Base-by-base conservation (phyloP, 1,140 invertebrate species). In the Bombus difficillimus region DNA sequence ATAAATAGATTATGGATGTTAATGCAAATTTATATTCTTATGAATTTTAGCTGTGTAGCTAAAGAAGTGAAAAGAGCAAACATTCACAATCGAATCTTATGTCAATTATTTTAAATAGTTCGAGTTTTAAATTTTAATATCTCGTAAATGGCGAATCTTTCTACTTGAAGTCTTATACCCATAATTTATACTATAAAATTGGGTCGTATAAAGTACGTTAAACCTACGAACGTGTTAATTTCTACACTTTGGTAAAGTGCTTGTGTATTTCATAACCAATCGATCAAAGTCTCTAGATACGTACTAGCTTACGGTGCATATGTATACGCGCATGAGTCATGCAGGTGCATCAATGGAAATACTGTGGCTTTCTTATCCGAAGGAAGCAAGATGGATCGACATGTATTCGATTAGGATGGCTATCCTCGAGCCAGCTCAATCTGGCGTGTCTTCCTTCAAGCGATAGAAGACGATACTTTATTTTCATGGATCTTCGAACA, bases 401-500 rank as follows among this genome's bases (percentile, higher is more conserved):
- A 28, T 6, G 71, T 34, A 74, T 80, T 87, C 39, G 87, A 76
- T 84, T 59, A 71, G 57, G 3, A 53, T 22, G 15, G 32, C n/a
- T 41, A 10, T 64, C 41, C n/a, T 68, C 37, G 59, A 69, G 59
- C 8, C 32, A 32, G 74, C 12, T 79, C 71, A 62, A 75, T 47
- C 72, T 80, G 62, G n/a, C 66, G 57, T 28, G n/a, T 88, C 53
- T 34, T 64, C 59, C 37, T 82, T 77, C 68, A 6, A 59, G 32
- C 37, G 72, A 18, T 47, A 10, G 28, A 53, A 81, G 41, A 59
- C 41, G 75, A 64, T 75, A 86, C 47, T 53, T 86, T 88, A 86
- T 89, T 89, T 89, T 86, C 84, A 89, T 34, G 76, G 83, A 86
- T 88, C 64, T 47, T 22, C 66, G 80, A 78, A 37, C 72, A 86